Evolutionary conservation across 2,888 invertebrate genomes (phyloP), one percentile per base, ranked within the genome.

Genomic region (Caenorhabditis sp.): DNA sequence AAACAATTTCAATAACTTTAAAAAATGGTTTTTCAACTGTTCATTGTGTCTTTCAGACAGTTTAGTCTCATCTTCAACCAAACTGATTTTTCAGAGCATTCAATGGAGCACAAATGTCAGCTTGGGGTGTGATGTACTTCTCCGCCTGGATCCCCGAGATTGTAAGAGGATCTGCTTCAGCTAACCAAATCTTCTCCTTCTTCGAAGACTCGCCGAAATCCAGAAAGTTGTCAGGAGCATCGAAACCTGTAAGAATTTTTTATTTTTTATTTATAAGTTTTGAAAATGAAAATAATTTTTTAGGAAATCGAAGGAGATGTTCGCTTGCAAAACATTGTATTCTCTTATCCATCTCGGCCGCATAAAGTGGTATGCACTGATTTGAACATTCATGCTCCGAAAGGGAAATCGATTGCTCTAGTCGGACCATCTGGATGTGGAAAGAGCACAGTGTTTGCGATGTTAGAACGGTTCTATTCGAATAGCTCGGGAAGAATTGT

Each of bases 321-420:
- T 0, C 90, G 91, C 38, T 92, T 93, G 73, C 90, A 91, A 65
- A 89, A 91, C 25, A 91, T 94, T 0, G 93, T 88, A 90, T 94
- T 94, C 89, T 91, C 92, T 54, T 95, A 95, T 89, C 94, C 95
- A 1, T 92, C 93, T 0, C 91, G 94, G 23, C 91, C 91, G 36
- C 92, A 93, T 72, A 91, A 91, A 62, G 90, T 91, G 67, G 93
- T 95, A 2, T 89, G 95, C 17, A 91, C 92, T 64, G 92, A 84
- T 67, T 61, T 89, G 14, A 81, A 79, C 3, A 88, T 89, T 70
- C 74, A 64, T 8, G 75, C 67, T 14, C 69, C 67, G 26, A 69
- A 69, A n/a, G 73, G 73, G 7, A 58, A 72, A 26, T 70, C 78
- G 10, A 74, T 79, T 49, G 89, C 89, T 1, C 80, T 89, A 50